Evolutionary conservation across 2,888 invertebrate genomes (phyloP).

Genomic region (Minunthozetes semirufus): DNA sequence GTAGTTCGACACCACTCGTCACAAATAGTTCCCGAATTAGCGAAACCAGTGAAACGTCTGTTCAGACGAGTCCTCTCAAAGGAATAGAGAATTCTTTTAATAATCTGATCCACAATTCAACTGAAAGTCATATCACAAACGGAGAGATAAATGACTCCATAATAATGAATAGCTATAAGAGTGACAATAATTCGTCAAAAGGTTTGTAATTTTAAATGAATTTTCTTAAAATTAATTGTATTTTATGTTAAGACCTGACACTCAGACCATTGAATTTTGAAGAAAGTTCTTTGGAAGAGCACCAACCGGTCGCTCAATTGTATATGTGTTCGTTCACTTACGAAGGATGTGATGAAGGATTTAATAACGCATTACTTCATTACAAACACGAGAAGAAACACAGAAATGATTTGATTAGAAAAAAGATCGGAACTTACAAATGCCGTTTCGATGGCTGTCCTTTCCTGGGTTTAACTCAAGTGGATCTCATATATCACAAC

Average conservation of each 20-base stretch:
- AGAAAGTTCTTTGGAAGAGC: neutral
- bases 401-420: neutral
- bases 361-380: neutral
- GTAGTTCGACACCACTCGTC: no score
- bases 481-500: slow-evolving; percentile 7
- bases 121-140: no score
- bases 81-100: neutral
- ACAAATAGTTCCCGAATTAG: no score
- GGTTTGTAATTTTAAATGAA: no score
- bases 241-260: no score
- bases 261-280: neutral
- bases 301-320: neutral
- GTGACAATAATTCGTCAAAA: no score
- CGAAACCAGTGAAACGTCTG: neutral
- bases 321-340: slow-evolving; percentile 6
- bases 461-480: neutral
- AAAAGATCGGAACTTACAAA: neutral
- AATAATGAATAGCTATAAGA: neutral
- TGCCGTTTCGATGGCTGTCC: neutral
- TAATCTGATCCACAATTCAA: no score
- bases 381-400: slow-evolving; percentile 16
- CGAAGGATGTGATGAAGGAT: neutral
- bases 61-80: neutral
- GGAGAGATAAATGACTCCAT: neutral
- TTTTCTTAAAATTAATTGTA: no score